Evolutionary conservation across 2,888 invertebrate species (phyloP), one percentile per base, ranked within the genome.

Genomic region (Theretra japonica): DNA sequence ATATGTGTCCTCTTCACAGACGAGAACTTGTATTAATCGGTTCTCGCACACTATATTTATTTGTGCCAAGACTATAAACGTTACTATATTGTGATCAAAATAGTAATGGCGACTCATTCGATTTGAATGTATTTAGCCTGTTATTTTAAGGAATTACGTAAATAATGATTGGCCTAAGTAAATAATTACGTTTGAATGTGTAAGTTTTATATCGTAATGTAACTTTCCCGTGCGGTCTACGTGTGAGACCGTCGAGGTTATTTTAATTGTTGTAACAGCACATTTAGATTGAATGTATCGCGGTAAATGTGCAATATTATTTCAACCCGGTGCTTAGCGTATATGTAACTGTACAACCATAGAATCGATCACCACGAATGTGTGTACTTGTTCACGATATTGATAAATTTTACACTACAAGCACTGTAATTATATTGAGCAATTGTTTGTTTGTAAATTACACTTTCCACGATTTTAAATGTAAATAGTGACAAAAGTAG

Each of bases 41-140:
- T 79, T 82, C 82, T 78, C 77, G 80, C 80, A 79, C 79, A 82
- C 85, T 83, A 88, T 88, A 87, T 91, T 90, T 87, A 86, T 93
- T 93, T 91, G 94, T 94, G 94, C 94, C 94, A 94, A 94, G 88
- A 91, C 84, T 89, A 89, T 90, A 83, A 88, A 86, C 90, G 91
- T 90, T 86, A 88, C 88, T 85, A 84, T 85, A 80, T 81, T 79
- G 77, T 81, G 82, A 81, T 81, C 79, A 80, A 81, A 81, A 80
- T 83, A 73, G 33, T 71, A 65, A 28, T 71, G 50, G 56, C 62
- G 21, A 23, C 41, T 65, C 65, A 65, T 65, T 48, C 65, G 48
- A 21, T 41, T 48, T 48, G 65, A 65, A 41, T 82, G 80, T 86
- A 88, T 86, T 85, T 84, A 82, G 82, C 80, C 83, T 81, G 82